These are phyloP conservation scores for Pemphigus obesinymphae DNA, from an alignment of 1,140 invertebrate genomes.

Conservation along the genomic window DNA sequence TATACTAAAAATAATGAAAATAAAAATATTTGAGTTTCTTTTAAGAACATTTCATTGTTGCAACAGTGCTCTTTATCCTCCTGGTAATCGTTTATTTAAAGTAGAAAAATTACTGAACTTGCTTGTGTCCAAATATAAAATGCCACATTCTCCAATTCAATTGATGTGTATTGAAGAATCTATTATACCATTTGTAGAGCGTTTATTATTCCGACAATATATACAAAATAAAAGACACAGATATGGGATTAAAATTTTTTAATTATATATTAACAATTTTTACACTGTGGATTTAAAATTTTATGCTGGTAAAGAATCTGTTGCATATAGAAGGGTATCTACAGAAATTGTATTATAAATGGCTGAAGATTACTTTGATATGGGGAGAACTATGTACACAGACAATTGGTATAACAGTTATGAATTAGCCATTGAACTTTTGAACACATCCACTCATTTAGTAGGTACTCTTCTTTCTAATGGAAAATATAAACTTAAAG, in stretches of 20 bases:
- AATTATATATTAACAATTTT: not conserved
- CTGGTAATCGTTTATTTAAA: too few species aligned
- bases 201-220: too few species aligned
- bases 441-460: constrained; percentile 20
- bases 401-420: constrained; percentile 39
- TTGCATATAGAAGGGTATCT: not conserved
- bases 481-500: not conserved
- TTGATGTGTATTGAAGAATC: too few species aligned
- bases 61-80: too few species aligned
- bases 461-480: constrained; percentile 30
- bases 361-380: not conserved
- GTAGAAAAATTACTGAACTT: too few species aligned
- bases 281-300: not conserved
- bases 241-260: not conserved
- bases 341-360: not conserved
- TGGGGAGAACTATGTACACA: constrained; percentile 23
- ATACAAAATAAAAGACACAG: not conserved
- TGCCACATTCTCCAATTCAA: too few species aligned
- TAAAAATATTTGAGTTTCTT: too few species aligned
- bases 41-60: too few species aligned
- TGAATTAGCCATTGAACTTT: constrained; percentile 10
- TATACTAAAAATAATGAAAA: too few species aligned
- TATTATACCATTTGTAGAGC: too few species aligned
- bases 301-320: not conserved
- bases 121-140: too few species aligned